Evolutionary conservation across 37 sponge, comb jelly and placozoan genomes (phyloP), one percentile per base, ranked within the genome.

Genomic region (Eunapius fragilis): DNA sequence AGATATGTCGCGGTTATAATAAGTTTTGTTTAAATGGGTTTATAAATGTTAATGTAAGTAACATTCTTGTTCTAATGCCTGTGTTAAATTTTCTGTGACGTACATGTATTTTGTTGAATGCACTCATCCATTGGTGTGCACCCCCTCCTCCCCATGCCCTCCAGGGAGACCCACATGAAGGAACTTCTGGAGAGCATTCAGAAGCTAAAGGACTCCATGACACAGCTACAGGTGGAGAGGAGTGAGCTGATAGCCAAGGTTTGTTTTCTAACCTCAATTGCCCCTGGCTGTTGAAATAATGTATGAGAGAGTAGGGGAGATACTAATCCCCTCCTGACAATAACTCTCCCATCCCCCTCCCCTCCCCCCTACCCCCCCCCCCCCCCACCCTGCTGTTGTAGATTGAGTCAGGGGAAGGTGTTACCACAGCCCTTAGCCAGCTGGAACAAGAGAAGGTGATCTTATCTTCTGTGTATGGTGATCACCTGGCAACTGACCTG

Each of bases 341-440:
- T n/a, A n/a, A n/a, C n/a, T 19, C 58, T 58, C 58, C 58, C 22
- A 2, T 2, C 17, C 58, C 22, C 17, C 58, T 58, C 58, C 58
- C 14, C 22, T 19, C 58, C 58, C 58, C 14, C 35, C 34, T 19
- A 17, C 17, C 58, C 22, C 17, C 58, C 22, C 22, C 58, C 17
- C 58, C 58, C 14, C 58, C 58, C 22, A 2, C 17, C 22, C 58
- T 17, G 13, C 48, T 48, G 11, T 23, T 80, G 2, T 31, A 94
- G 95, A 91, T 91, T 76, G 83, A 94, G 75, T 86, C 85, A 47
- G 95, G 95, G 0, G 95, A 94, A 75, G 95, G 95, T 25, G 92
- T 69, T 0, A 26, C 86, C 2, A 88, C 92, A 68, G 92, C 89
- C 41, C 91, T 94, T 38, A 87, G 67, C 25, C 95, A 94, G 70